These are phyloP conservation scores for Tribolium castaneum DNA, from an alignment of 1,140 invertebrate genomes.

Conservation along the genomic window DNA sequence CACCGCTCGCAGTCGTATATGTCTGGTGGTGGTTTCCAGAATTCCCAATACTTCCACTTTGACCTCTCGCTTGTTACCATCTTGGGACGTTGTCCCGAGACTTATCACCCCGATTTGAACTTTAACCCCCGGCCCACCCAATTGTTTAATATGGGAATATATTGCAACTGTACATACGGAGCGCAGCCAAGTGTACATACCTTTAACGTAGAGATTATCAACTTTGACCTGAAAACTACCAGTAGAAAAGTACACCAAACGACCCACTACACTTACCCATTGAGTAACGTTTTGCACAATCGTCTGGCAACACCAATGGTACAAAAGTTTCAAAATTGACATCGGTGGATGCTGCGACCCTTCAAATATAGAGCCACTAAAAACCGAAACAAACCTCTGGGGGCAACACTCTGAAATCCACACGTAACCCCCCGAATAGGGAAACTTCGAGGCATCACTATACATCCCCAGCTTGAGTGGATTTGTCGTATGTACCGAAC, in stretches of 20 bases:
- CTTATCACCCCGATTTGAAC: constrained; percentile 88
- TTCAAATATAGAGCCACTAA: constrained; percentile 87
- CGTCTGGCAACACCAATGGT: constrained; percentile 91
- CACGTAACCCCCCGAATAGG: constrained; percentile 88
- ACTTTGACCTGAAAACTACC: constrained; percentile 73
- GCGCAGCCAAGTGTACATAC: constrained; percentile 82
- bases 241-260: background rate
- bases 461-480: constrained; percentile 85
- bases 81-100: constrained; percentile 87
- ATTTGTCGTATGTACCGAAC: constrained; percentile 71
- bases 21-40: constrained; percentile 79
- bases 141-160: constrained; percentile 76
- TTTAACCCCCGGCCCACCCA: constrained; percentile 76
- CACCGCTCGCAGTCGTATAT: constrained; percentile 81
- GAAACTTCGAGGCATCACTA: constrained; percentile 84
- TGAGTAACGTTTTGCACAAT: constrained; percentile 87
- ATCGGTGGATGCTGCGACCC: constrained; percentile 83
- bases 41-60: constrained; percentile 90
- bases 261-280: constrained; percentile 68
- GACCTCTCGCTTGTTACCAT: constrained; percentile 83
- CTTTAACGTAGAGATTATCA: constrained; percentile 79
- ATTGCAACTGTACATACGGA: constrained; percentile 82
- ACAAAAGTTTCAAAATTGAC: constrained; percentile 84
- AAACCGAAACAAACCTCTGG: constrained; percentile 85
- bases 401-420: constrained; percentile 90